These are phyloP conservation scores for Oppia nitens DNA, from an alignment of 1,140 invertebrate species.

Conservation along the genomic window DNA sequence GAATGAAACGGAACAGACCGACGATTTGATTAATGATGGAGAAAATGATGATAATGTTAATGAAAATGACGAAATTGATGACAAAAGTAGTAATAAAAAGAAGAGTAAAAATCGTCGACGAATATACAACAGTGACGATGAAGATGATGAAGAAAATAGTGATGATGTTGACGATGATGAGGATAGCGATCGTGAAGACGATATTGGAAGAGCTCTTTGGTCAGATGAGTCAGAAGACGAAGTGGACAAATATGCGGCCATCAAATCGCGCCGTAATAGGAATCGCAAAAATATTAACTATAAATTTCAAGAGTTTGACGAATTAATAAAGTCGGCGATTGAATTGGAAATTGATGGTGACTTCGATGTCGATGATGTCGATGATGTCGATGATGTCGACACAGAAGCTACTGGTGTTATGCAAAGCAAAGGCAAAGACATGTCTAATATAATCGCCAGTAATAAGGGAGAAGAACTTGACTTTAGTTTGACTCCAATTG, in stretches of 20 bases:
- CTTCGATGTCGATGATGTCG: conserved; percentile 2
- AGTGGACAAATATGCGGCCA: conserved; percentile 34
- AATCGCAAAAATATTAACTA: conserved; percentile 43
- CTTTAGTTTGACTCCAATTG: background rate
- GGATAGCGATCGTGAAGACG: background rate
- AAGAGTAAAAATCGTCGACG: conserved; percentile 10
- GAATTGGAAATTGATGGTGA: conserved; percentile 28
- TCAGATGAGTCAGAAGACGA: conserved; percentile 18
- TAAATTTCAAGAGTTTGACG: conserved; percentile 77
- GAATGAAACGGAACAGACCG: background rate
- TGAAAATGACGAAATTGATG: conserved; percentile 8
- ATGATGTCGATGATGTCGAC: conserved; percentile 5
- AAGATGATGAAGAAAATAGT: background rate
- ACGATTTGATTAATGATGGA: background rate
- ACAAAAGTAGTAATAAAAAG: conserved; percentile 10
- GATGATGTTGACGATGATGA: conserved; percentile 18
- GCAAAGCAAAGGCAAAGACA: conserved; percentile 60
- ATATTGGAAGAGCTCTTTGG: background rate
- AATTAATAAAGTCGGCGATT: conserved; percentile 79
- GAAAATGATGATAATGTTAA: background rate
- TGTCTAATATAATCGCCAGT: conserved; percentile 57
- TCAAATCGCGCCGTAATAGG: conserved; percentile 25
- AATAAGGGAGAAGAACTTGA: conserved; percentile 8
- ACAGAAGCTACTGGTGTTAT: background rate
- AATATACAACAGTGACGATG: background rate